A percentile compares a stretch with the other conserved stretches of the same genome.
phyloP scores from a whole-genome alignment of 1,140 invertebrate genomes.

The Drosophila arizonae region DNA sequence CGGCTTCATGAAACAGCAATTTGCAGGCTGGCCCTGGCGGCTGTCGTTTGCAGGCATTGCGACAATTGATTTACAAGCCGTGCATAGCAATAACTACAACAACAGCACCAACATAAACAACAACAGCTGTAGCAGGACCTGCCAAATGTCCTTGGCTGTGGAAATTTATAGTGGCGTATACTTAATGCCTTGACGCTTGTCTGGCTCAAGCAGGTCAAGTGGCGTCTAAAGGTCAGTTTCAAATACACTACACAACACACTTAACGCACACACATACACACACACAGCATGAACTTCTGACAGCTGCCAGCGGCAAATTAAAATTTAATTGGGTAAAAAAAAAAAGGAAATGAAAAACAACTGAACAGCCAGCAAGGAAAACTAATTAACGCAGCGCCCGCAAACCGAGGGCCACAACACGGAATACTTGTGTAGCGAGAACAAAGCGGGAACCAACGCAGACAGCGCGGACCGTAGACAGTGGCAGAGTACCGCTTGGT shows the following conservation, averaged over 20 bases:
- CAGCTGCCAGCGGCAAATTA: conserved; percentile 48
- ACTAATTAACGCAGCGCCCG: conserved; percentile 66
- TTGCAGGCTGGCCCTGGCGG: conserved; percentile 43
- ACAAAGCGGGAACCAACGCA: conserved; percentile 23
- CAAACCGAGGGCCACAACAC: conserved; percentile 17
- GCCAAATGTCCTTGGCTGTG: conserved; percentile 60
- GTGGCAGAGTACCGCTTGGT: conserved; percentile 18
- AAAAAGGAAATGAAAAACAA: conserved; percentile 13
- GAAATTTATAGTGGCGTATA: conserved; percentile 61
- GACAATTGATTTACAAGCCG: conserved; percentile 71
- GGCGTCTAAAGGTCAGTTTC: conserved; percentile 65
- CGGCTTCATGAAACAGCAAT: conserved; percentile 52
- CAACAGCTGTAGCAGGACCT: conserved; percentile 10
- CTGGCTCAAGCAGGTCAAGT: conserved; percentile 68
- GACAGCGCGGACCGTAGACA: conserved; percentile 16
- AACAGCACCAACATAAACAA: conserved; percentile 14
- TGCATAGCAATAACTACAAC: conserved; percentile 49
- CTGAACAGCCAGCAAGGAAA: conserved; percentile 44
- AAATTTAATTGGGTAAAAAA: conserved; percentile 44
- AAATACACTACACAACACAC: conserved; percentile 32
- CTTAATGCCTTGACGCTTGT: conserved; percentile 58
- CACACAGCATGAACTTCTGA: conserved; percentile 24
- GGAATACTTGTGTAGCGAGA: conserved; percentile 8
- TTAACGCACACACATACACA: background rate
- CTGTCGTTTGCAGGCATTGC: conserved; percentile 61